Percentiles rank a stretch among this genome's conserved stretches.
phyloP scores from a whole-genome alignment of 2,888 invertebrate genomes.

The Ommatoiulus sabulosus region DNA sequence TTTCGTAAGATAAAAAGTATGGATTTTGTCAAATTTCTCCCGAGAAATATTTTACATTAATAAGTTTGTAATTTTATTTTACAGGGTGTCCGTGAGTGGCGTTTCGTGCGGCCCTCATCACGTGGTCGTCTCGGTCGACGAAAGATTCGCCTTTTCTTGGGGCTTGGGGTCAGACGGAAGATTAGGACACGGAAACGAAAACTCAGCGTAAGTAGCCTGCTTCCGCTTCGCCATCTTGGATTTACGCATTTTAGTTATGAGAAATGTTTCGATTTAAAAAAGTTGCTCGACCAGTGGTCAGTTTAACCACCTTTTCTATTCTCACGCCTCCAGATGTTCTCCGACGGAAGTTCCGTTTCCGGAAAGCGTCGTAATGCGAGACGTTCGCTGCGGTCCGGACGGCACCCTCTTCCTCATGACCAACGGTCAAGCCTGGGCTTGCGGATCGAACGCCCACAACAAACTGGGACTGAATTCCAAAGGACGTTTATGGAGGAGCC shows the following conservation, averaged over 20 bases:
- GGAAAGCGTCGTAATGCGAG: conserved; percentile 70
- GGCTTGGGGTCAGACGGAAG: conserved; percentile 75
- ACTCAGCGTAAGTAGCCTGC: conserved; percentile 2
- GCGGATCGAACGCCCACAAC: conserved; percentile 75
- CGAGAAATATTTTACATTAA: too few species aligned
- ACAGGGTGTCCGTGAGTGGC: conserved; percentile 74
- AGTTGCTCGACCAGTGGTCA: too few species aligned
- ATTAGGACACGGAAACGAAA: conserved; percentile 68
- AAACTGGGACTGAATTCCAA: conserved; percentile 74
- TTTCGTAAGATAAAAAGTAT: too few species aligned
- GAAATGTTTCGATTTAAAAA: too few species aligned
- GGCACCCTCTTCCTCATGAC: conserved; percentile 74
- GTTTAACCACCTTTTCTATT: neutral
- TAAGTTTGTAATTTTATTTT: neutral
- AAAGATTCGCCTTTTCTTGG: conserved; percentile 77
- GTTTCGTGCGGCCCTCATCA: conserved; percentile 76
- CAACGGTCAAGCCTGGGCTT: conserved; percentile 74
- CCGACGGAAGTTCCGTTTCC: conserved; percentile 70
- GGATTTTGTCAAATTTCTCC: too few species aligned
- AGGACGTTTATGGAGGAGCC: neutral
- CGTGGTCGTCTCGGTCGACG: conserved; percentile 74
- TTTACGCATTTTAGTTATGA: too few species aligned
- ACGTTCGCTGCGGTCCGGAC: conserved; percentile 75
- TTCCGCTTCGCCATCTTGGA: too few species aligned
- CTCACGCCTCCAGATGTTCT: conserved; percentile 66